phyloP scores from a whole-genome alignment of 2,113 vertebrate genomes.

The Isurus oxyrinchus region DNA sequence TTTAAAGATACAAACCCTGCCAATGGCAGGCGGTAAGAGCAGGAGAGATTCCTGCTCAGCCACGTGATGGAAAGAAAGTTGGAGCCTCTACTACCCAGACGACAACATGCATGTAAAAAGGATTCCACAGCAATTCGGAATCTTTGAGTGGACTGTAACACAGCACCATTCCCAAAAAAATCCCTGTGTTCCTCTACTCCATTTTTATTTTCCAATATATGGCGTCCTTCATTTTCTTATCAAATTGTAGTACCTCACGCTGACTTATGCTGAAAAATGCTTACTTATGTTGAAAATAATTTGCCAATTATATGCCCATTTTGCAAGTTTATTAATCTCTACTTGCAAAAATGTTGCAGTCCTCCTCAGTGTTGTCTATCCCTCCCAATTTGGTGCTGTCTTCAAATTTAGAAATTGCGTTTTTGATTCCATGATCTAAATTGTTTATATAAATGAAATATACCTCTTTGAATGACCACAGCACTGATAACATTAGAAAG shows the following conservation, averaged over 20 bases:
- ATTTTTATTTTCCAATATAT: neutral
- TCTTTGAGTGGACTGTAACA: no score
- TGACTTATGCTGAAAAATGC: no score
- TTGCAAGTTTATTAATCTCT: neutral
- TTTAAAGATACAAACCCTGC: no score
- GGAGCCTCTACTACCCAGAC: no score
- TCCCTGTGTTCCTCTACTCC: neutral
- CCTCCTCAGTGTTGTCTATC: neutral
- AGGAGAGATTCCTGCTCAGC: no score
- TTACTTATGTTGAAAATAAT: neutral
- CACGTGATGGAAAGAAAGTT: no score
- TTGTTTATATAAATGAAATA: neutral
- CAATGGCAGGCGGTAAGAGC: no score
- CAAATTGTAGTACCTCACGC: neutral
- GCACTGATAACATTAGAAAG: neutral
- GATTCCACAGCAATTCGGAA: no score
- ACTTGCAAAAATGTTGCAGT: neutral
- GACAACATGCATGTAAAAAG: no score
- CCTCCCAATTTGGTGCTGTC: neutral
- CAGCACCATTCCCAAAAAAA: neutral
- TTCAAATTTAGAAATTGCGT: neutral
- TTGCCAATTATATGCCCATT: neutral
- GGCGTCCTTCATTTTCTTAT: neutral
- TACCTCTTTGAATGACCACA: neutral
- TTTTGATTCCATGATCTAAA: neutral